Base-by-base conservation (phyloP, 2,888 invertebrate genomes). In the Gasteruption jaculator region DNA sequence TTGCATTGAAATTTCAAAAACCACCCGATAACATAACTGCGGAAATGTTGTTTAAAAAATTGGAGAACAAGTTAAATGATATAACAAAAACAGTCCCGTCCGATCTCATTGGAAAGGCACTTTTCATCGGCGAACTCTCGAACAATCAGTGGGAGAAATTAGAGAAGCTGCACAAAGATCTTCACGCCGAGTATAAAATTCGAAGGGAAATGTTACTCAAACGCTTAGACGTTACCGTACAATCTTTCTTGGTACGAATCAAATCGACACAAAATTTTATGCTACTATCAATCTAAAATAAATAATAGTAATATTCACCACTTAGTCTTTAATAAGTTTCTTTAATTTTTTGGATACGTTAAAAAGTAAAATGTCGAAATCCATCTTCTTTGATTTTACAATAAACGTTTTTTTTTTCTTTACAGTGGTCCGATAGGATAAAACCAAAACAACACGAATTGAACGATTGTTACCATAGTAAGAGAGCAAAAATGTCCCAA, bases 181-280 rank as follows among this genome's bases (percentile, higher is more conserved):
- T 96, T 63, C 80, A 81, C 39, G 77, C 81, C 10, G 96, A 97
- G 60, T 97, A 93, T 63, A 77, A 80, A 53, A 74, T 88, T 45
- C 74, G 96, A 34, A 75, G 92, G 41, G 86, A 92, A 64, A 90
- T 92, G 75, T 76, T 97, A 49, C 74, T 96, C 5, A 92, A 92
- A 36, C 77, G 97, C 34, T 73, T 97, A 22, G 96, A 97, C 69
- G 94, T 95, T 45, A 99, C 97, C 0, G 83, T 97, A 57, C 91
- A 94, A 70, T 96, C 96, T 38, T 99, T 97, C 71, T 84, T 92
- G 80, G 91, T 86, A 65, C 55, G 49, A 46, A 38, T 15, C n/a
- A 38, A 37, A n/a, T n/a, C n/a, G n/a, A n/a, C n/a, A n/a, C n/a
- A 8, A 10, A 25, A 38, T 33, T 33, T 10, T 11, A 3, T 3